phyloP scores from a whole-genome alignment of 2,888 invertebrate species.

The Catocala sponsa region DNA sequence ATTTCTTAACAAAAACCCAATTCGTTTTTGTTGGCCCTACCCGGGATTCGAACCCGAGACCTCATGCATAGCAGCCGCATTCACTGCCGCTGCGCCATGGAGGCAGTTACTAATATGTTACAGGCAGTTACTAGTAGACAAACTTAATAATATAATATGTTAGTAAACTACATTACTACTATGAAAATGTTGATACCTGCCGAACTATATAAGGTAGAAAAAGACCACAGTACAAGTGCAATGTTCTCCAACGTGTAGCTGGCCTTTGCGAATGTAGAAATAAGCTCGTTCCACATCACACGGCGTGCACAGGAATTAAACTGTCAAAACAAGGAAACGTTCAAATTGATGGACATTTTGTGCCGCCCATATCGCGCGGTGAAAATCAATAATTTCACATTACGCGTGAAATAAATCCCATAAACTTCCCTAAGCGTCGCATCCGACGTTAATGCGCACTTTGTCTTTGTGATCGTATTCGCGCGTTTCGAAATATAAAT shows the following conservation, averaged over 20 bases:
- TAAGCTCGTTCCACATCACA: conserved; percentile 7
- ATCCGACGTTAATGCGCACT: conserved; percentile 38
- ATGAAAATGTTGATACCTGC: too few relatives aligned
- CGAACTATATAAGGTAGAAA: too few relatives aligned
- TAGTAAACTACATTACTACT: too few relatives aligned
- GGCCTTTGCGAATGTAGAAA: neutral
- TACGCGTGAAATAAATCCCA: conserved; percentile 18
- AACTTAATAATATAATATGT: too few relatives aligned
- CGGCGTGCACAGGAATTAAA: conserved; percentile 45
- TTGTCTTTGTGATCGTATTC: conserved; percentile 33
- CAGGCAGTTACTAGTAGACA: too few relatives aligned
- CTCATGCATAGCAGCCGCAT: too few relatives aligned
- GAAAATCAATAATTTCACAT: conserved; percentile 30
- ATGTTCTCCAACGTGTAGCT: neutral
- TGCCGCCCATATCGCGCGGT: conserved; percentile 24
- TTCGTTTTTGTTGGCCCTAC: too few relatives aligned
- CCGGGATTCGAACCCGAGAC: too few relatives aligned
- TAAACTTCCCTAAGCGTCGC: conserved; percentile 38
- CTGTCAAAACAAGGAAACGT: conserved; percentile 63
- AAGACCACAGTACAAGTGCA: too few relatives aligned
- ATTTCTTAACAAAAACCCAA: too few relatives aligned
- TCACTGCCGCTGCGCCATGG: too few relatives aligned
- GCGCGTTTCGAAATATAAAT: conserved; percentile 27
- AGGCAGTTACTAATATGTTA: too few relatives aligned
- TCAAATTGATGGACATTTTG: conserved; percentile 44